Percentiles rank a stretch among this genome's conserved stretches.
Conservation (phyloP, 2,113 vertebrate species). For the Puffinus mauretanicus region DNA sequence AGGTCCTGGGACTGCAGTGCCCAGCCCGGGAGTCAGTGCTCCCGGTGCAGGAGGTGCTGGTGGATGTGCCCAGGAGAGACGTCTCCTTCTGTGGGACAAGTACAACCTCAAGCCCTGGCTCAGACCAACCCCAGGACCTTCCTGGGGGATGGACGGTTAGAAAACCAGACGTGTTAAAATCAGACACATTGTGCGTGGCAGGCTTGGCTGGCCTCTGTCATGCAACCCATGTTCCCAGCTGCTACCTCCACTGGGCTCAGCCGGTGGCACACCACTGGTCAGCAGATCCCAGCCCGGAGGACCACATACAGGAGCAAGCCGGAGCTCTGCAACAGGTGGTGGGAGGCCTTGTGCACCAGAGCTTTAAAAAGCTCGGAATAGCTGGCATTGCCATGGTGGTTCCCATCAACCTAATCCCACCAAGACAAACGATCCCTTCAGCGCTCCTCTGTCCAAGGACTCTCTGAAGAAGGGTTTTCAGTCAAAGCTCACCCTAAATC, state of each 20-base stretch:
- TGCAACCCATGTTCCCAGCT: neutral
- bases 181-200: neutral
- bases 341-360: neutral
- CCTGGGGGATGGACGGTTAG: neutral
- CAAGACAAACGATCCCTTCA: neutral
- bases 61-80: neutral
- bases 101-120: neutral
- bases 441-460: neutral
- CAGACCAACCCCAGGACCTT: neutral
- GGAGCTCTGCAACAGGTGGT: neutral
- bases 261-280: neutral
- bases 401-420: neutral
- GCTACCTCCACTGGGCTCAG: neutral
- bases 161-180: neutral
- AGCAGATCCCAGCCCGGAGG: neutral
- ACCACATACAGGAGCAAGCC: neutral
- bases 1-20: neutral
- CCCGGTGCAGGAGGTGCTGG: neutral
- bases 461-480: neutral
- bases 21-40: neutral
- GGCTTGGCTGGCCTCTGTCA: neutral
- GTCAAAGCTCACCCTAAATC: neutral
- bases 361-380: neutral
- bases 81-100: neutral
- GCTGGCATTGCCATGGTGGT: neutral